Evolutionary conservation across 2,888 invertebrate genomes (phyloP).

Genomic region (Heliconius cydno): DNA sequence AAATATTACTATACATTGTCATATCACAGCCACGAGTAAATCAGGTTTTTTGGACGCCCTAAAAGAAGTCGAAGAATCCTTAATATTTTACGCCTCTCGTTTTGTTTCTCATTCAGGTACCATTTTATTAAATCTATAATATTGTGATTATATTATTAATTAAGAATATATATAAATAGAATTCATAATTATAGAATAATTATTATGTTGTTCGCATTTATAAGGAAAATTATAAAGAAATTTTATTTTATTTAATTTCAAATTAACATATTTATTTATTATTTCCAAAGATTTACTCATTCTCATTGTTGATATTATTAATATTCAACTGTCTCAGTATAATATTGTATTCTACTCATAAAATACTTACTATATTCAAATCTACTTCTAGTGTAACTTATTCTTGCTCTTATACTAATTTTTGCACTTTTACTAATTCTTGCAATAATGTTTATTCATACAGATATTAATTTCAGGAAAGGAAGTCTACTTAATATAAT

Average conservation of each 20-base stretch:
- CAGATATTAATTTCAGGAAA: neutral
- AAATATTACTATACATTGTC: constrained; percentile 3
- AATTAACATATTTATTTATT: too few relatives aligned
- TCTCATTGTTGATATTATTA: too few relatives aligned
- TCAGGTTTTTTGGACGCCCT: neutral
- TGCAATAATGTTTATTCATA: neutral
- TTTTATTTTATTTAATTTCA: too few relatives aligned
- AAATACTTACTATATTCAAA: neutral
- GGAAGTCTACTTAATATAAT: neutral
- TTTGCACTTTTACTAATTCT: too few relatives aligned
- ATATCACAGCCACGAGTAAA: constrained; percentile 9
- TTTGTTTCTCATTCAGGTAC: neutral
- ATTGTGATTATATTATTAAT: neutral
- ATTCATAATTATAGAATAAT: neutral
- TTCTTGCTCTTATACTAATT: neutral
- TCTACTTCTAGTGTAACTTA: neutral
- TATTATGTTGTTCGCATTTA: too few relatives aligned
- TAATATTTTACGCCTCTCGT: neutral
- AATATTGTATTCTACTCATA: neutral
- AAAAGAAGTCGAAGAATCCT: neutral
- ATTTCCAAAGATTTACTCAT: too few relatives aligned
- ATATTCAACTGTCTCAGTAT: neutral
- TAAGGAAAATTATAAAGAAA: too few relatives aligned
- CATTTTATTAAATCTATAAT: constrained; percentile 1
- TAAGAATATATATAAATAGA: neutral